Evolutionary conservation across 2,113 vertebrate species (phyloP), one percentile per base, ranked within the genome.

Genomic region (Periophthalmus modestus): DNA sequence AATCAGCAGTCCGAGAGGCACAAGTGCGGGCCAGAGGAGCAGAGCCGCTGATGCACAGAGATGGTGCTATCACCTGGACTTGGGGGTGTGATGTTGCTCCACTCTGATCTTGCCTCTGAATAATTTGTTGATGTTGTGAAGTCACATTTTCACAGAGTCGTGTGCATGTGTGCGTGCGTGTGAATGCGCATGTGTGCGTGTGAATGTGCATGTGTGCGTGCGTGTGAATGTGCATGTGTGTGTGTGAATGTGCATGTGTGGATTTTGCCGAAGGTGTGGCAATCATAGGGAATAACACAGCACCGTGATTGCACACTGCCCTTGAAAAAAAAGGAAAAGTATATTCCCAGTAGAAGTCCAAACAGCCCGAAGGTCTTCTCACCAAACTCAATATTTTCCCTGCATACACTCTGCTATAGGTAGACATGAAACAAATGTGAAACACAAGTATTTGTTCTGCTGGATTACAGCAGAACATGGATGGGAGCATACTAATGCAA

Each of bases 41-140:
- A 72, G 72, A 73, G 75, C 75, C 66, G 68, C 58, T 77, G 74
- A 87, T 85, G 82, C 78, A 84, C 69, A 88, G 55, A 78, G 85
- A 81, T 68, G 78, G 75, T 78, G 85, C 87, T 78, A 86, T 83
- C 72, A 83, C 85, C 85, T 85, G 69, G 79, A 89, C 80, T 75
- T 34, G 21, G 61, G 39, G 82, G 81, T 84, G 82, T 88, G 81
- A 88, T 89, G 81, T 84, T 71, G 77, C 74, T 65, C 72, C 68
- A 71, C 85, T 91, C 81, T 78, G 82, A 90, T 88, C 85, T 82
- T 80, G 68, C 68, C 81, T 80, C 79, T 80, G 82, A 83, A 87
- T 85, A 82, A 87, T 77, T 84, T 88, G 77, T 90, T 81, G 83
- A 85, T 83, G 85, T 85, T 87, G 82, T 87, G 86, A 82, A 85